Percentiles rank a stretch among this genome's conserved stretches.
Conservation (phyloP, 2,113 vertebrate species). For the Pycnonotus jocosus region DNA sequence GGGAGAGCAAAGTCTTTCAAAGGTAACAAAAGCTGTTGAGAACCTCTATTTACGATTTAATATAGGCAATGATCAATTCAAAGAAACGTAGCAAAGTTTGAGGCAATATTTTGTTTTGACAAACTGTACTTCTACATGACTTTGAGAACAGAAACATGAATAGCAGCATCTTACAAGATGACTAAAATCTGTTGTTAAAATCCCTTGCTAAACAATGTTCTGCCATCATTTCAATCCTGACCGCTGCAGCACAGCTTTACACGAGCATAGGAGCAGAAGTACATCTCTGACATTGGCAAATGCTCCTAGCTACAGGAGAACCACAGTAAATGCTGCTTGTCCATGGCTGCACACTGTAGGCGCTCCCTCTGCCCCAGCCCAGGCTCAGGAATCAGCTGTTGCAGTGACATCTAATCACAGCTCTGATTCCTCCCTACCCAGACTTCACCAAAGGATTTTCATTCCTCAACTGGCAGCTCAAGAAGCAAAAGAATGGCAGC, state of each 20-base stretch:
- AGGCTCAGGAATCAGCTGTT: not conserved
- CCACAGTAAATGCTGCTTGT: not conserved
- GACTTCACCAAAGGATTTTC: not conserved
- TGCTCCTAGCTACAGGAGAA: not conserved
- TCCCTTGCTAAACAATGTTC: not conserved
- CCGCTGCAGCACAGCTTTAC: not conserved
- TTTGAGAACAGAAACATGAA: not conserved
- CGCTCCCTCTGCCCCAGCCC: not conserved
- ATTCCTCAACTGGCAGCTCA: not conserved
- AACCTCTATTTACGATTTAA: not conserved
- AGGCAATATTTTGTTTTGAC: not conserved
- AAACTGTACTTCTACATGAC: not conserved
- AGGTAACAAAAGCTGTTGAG: not conserved
- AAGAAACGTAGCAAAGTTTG: not conserved
- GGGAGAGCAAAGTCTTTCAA: not conserved
- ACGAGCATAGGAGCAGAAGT: accelerated
- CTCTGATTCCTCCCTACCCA: not conserved
- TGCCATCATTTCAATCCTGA: not conserved
- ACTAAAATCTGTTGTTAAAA: not conserved
- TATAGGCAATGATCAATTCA: not conserved
- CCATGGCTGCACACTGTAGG: not conserved
- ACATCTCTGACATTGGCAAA: not conserved
- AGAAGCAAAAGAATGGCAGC: not conserved
- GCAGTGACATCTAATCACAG: not conserved
- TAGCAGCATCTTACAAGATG: not conserved